A percentile compares a stretch with the other conserved stretches of the same genome.
phyloP scores from a whole-genome alignment of 2,797 vertebrate species.

The Amniataba percoides region DNA sequence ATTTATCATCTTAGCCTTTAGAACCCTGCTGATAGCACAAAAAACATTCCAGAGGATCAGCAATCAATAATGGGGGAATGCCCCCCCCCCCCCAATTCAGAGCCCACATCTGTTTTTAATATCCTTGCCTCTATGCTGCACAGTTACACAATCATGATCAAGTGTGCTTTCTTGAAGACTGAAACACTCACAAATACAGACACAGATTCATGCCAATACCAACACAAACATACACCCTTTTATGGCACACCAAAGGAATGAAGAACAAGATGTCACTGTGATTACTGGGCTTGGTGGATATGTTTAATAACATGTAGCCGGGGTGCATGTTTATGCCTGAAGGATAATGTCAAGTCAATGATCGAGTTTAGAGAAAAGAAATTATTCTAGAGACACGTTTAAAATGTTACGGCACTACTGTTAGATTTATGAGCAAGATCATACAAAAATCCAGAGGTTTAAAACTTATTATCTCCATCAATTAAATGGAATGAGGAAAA shows the following conservation, averaged over 20 bases:
- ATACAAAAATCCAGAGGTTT: neutral
- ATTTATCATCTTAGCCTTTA: conserved; percentile 69
- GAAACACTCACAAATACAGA: conserved; percentile 76
- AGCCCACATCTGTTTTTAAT: conserved; percentile 91
- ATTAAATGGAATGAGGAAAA: no score
- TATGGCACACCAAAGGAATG: conserved; percentile 71
- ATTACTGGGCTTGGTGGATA: conserved; percentile 58
- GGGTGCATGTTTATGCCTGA: conserved; percentile 17
- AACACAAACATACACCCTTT: conserved; percentile 75
- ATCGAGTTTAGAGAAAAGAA: conserved; percentile 29
- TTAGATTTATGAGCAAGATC: neutral
- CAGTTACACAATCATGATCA: conserved; percentile 82
- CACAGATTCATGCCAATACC: conserved; percentile 64
- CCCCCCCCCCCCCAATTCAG: conserved; percentile 49
- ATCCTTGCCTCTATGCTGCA: conserved; percentile 80
- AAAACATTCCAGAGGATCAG: conserved; percentile 85
- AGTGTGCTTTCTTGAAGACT: conserved; percentile 72
- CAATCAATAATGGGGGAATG: conserved; percentile 85
- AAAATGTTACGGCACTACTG: conserved; percentile 17
- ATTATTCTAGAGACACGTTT: conserved; percentile 15
- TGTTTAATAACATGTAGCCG: conserved; percentile 63
- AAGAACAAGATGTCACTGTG: conserved; percentile 73
- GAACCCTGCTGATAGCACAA: conserved; percentile 80
- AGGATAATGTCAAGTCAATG: conserved; percentile 46
- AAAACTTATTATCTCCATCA: neutral